A percentile compares a stretch with the other conserved stretches of the same genome.
These are phyloP conservation scores for Lophius piscatorius DNA, from an alignment of 2,113 vertebrate species.

Conservation along the genomic window DNA sequence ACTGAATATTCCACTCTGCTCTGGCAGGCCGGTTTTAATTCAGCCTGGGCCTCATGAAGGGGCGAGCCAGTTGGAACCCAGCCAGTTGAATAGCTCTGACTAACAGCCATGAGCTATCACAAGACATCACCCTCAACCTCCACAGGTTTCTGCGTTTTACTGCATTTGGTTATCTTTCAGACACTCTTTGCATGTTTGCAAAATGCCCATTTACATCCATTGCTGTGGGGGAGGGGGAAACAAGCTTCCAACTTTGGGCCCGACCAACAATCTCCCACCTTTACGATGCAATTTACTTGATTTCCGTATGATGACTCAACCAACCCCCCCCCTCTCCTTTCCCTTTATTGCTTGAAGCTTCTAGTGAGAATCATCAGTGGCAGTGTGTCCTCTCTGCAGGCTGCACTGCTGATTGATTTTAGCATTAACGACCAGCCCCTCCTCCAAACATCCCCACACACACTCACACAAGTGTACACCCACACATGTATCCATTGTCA, in stretches of 20 bases:
- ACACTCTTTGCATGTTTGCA: conserved; percentile 18
- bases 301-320: conserved; percentile 56
- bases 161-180: conserved; percentile 1
- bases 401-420: conserved; percentile 69
- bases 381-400: conserved; percentile 47
- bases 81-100: conserved; percentile 61
- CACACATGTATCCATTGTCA: conserved; percentile 29
- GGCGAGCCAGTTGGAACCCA: conserved; percentile 55
- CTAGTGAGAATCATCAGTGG: conserved; percentile 39
- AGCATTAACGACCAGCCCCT: conserved; percentile 54
- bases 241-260: conserved; percentile 11
- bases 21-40: conserved; percentile 62
- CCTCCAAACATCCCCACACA: conserved; percentile 8
- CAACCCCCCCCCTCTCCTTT: conserved; percentile 9
- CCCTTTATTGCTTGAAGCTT: conserved; percentile 51
- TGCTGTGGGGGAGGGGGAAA: not conserved
- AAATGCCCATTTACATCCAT: conserved; percentile 28
- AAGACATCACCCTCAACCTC: conserved; percentile 30
- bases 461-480: conserved; percentile 6
- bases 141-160: not conserved
- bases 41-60: conserved; percentile 62
- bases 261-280: conserved; percentile 53
- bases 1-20: conserved; percentile 45
- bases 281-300: conserved; percentile 36
- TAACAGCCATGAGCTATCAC: conserved; percentile 52